Base-by-base conservation (phyloP, 1,140 invertebrate species). In the Agraylea sexmaculata region DNA sequence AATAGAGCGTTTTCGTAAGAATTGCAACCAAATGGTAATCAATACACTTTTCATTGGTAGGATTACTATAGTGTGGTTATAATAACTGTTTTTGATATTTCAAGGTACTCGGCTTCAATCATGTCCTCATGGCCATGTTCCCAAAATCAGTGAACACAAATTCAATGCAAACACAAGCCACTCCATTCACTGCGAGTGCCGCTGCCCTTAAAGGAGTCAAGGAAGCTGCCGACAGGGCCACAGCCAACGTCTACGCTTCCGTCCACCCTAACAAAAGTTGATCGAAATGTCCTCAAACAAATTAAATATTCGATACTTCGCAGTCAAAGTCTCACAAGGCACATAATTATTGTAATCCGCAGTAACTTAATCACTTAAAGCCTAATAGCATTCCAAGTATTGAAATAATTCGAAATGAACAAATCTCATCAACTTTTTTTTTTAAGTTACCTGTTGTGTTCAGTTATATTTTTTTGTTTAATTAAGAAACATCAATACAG, bases 1-100 rank as follows among this genome's bases (percentile, higher is more conserved):
- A 7, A 64, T 87, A 33, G 85, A 92, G 31, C 68, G 87, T 27
- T 92, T 91, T 60, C 80, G 80, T 48, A 84, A 86, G 53, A 92
- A 92, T 55, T 82, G 80, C 46, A 55, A 58, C 2, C 83, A 88
- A 65, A 84, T 88, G 62, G 74, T 75, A 42, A 68, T n/a, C n/a
- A n/a, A 53, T 46, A 31, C 13, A 16, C 7, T 28, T 22, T 39
- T 31, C 5, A 11, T 16, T 32, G 18, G 20, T 3, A 13, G 22
- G 6, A n/a, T 13, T 30, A 27, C 17, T 30, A 7, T 12, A n/a
- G 11, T 23, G 5, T 27, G 3, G 10, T 41, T 35, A 22, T 36
- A 19, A 37, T 27, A 20, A 34, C 7, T 16, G 30, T 33, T 39
- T 41, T 45, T 30, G 41, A 12, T 20, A 23, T 20, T 31, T 46